Conservation (phyloP, 2,113 vertebrate genomes). For the Rhegmatorhina hoffmannsi region DNA sequence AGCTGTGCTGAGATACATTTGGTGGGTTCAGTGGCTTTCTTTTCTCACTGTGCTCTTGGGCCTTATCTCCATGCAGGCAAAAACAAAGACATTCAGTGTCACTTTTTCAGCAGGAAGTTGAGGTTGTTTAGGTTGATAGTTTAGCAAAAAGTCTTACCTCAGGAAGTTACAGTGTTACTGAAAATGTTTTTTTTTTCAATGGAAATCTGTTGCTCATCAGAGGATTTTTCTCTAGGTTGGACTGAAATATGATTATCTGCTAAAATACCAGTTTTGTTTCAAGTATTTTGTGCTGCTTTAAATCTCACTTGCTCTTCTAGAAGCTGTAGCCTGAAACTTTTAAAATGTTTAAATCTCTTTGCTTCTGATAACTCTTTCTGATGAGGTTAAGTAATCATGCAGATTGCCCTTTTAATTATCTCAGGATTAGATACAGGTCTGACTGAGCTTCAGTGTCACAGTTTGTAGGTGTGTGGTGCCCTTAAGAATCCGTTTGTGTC, state of each 20-base stretch:
- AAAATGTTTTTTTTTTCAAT: background rate
- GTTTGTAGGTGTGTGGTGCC: background rate
- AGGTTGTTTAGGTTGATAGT: background rate
- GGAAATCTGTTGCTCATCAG: background rate
- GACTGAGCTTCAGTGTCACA: background rate
- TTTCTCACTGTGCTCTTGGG: background rate
- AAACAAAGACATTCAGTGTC: background rate
- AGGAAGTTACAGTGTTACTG: background rate
- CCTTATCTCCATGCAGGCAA: background rate
- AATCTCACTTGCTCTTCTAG: background rate
- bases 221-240: background rate
- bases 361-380: background rate
- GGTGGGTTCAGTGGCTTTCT: background rate
- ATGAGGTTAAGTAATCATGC: background rate
- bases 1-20: background rate
- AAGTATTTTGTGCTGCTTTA: background rate
- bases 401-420: background rate
- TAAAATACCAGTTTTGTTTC: background rate
- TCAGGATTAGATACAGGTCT: background rate
- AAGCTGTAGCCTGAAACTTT: background rate
- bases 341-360: background rate
- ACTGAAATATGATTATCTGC: background rate
- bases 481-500: background rate
- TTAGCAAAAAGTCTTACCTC: background rate
- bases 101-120: constrained; percentile 14